Conservation (phyloP, 2,113 vertebrate genomes). For the Gallinago paraguaiae region DNA sequence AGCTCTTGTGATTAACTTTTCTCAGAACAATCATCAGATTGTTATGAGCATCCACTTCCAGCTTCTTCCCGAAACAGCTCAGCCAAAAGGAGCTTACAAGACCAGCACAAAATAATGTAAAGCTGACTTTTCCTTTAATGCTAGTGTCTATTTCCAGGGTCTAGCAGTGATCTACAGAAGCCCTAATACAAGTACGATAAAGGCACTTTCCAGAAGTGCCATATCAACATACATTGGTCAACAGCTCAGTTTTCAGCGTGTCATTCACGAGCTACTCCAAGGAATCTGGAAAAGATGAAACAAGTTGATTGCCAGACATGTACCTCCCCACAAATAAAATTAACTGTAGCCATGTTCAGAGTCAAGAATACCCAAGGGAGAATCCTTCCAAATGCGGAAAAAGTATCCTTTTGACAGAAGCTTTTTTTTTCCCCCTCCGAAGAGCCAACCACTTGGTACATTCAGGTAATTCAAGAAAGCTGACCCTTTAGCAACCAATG, state of each 20-base stretch:
- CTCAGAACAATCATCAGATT: neutral
- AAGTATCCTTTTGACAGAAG: neutral
- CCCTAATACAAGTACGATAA: neutral
- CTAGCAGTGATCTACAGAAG: neutral
- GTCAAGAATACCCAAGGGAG: neutral
- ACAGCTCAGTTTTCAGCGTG: neutral
- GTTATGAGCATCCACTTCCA: neutral
- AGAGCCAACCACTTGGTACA: neutral
- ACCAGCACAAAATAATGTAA: neutral
- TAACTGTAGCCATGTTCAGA: neutral
- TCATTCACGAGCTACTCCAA: neutral
- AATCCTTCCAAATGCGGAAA: neutral
- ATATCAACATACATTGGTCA: neutral
- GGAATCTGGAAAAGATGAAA: neutral
- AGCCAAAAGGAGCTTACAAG: neutral
- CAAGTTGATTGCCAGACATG: neutral
- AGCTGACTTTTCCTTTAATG: neutral
- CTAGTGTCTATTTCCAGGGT: neutral
- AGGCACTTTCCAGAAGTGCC: neutral
- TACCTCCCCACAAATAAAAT: neutral
- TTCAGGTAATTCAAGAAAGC: neutral
- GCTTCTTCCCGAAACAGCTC: neutral
- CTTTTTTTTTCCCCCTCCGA: neutral
- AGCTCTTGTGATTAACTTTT: neutral
- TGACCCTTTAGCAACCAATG: neutral